A percentile compares a stretch with the other conserved stretches of the same genome.
phyloP scores from a whole-genome alignment of 2,888 invertebrate species.

The Hemistola chrysoprasaria region DNA sequence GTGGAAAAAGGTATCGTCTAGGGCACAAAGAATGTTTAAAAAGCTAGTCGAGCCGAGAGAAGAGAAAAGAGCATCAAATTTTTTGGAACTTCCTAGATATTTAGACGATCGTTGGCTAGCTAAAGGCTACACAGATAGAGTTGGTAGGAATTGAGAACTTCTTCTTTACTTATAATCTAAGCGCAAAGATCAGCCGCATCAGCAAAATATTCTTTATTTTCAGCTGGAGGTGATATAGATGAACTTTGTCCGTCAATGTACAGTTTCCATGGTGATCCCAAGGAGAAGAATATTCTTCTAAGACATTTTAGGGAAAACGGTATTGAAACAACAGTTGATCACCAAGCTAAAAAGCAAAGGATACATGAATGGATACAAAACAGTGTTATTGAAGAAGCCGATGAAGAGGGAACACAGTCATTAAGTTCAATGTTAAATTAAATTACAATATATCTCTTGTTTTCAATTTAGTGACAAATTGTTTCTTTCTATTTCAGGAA shows the following conservation, averaged over 20 bases:
- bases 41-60: conserved; percentile 93
- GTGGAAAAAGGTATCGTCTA: conserved; percentile 94
- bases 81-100: conserved; percentile 89
- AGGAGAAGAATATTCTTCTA: conserved; percentile 92
- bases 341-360: conserved; percentile 92
- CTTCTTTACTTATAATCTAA: no score
- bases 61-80: conserved; percentile 88
- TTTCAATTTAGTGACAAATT: no score
- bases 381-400: conserved; percentile 91
- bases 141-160: conserved; percentile 69
- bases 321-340: conserved; percentile 94
- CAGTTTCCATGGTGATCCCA: conserved; percentile 93
- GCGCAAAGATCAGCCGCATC: no score
- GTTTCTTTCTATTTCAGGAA: conserved; percentile 49
- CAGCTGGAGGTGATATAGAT: conserved; percentile 89
- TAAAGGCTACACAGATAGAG: conserved; percentile 89
- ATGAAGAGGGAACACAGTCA: conserved; percentile 84
- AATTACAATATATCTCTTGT: no score
- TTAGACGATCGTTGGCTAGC: conserved; percentile 95
- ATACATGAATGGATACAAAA: conserved; percentile 96
- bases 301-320: conserved; percentile 93
- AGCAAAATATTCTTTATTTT: conserved; percentile 28
- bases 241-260: conserved; percentile 95
- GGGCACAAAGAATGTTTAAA: conserved; percentile 95
- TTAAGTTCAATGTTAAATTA: no score